phyloP scores from a whole-genome alignment of 1,140 invertebrate genomes.

The Plutomurus gul region DNA sequence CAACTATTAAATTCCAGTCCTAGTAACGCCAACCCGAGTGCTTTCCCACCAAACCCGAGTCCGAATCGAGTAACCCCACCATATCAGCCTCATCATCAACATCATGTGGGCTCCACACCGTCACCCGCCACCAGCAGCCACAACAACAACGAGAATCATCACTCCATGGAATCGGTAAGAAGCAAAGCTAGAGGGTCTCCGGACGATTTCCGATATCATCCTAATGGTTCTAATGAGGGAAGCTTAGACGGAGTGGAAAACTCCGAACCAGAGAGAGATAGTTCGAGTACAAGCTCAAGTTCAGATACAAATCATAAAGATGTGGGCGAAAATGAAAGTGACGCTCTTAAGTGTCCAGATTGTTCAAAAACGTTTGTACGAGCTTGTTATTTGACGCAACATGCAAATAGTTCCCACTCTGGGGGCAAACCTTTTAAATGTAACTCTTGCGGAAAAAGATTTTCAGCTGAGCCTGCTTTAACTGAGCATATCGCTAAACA shows the following conservation, averaged over 20 bases:
- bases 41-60: constrained; percentile 12
- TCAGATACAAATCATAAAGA: constrained; percentile 47
- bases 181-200: constrained; percentile 27
- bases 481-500: constrained; percentile 75
- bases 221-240: constrained; percentile 38
- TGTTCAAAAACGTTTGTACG: constrained; percentile 85
- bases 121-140: constrained; percentile 36
- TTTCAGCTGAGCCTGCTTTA: constrained; percentile 60
- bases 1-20: constrained; percentile 17
- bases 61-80: constrained; percentile 35
- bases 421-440: constrained; percentile 86
- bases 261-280: not conserved
- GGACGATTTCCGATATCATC: constrained; percentile 14
- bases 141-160: constrained; percentile 42
- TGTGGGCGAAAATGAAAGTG: constrained; percentile 57
- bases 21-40: not conserved
- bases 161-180: constrained; percentile 31
- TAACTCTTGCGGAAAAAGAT: constrained; percentile 79
- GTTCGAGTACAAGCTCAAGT: constrained; percentile 7
- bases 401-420: constrained; percentile 85
- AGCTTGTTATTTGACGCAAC: constrained; percentile 84
- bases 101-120: constrained; percentile 8
- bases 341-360: constrained; percentile 73
- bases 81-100: constrained; percentile 16
- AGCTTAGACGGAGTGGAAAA: constrained; percentile 35